These are phyloP conservation scores for Drosophila subpulchrella DNA, from an alignment of 1,140 invertebrate genomes.

Conservation along the genomic window DNA sequence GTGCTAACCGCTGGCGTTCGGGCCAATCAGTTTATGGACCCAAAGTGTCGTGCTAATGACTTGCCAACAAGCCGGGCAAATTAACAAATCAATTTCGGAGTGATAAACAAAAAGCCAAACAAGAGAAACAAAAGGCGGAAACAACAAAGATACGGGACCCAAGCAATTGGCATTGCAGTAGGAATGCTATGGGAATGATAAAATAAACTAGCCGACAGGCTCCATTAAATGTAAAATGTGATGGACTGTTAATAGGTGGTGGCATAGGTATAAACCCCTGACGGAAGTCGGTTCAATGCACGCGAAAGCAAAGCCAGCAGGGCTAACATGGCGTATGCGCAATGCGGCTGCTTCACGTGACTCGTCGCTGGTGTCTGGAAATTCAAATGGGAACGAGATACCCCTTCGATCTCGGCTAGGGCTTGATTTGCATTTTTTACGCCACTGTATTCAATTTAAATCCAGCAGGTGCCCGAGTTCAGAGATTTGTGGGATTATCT, in stretches of 20 bases:
- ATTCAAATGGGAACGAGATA: slow-evolving; percentile 18
- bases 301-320: slow-evolving; percentile 30
- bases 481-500: slow-evolving; percentile 22
- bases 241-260: slow-evolving; percentile 32
- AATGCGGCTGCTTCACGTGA: slow-evolving; percentile 52
- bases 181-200: slow-evolving; percentile 31
- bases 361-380: slow-evolving; percentile 14
- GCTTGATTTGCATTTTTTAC: slow-evolving; percentile 31
- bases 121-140: slow-evolving; percentile 11
- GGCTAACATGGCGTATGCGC: slow-evolving; percentile 64
- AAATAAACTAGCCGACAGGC: slow-evolving; percentile 29
- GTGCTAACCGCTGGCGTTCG: slow-evolving; percentile 48
- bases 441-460: slow-evolving; percentile 24
- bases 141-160: slow-evolving; percentile 14
- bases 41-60: slow-evolving; percentile 64
- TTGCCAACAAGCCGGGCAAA: slow-evolving; percentile 59
- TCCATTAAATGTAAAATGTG: slow-evolving; percentile 35
- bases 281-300: slow-evolving; percentile 72
- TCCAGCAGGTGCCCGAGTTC: slow-evolving; percentile 18
- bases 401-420: slow-evolving; percentile 19
- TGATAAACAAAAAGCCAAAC: slow-evolving; percentile 59
- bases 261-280: slow-evolving; percentile 34
- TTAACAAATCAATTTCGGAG: slow-evolving; percentile 72
- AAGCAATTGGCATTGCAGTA: slow-evolving; percentile 35
- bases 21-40: slow-evolving; percentile 54